A percentile compares a stretch with the other conserved stretches of the same genome.
Evolutionary conservation across 2,888 invertebrate species (phyloP).

Genomic region (Calameuta filiformis): DNA sequence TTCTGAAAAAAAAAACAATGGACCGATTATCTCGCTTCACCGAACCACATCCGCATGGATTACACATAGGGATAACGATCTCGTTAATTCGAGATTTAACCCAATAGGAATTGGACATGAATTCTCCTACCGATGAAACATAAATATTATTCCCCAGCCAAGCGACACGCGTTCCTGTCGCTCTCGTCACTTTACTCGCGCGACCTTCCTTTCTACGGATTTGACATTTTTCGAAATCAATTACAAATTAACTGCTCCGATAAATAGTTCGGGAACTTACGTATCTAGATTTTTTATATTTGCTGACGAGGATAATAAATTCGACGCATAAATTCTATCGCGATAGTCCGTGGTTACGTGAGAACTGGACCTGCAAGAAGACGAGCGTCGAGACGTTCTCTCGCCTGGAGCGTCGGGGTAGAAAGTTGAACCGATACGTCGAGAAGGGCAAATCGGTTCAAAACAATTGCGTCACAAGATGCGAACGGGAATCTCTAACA

Average conservation of each 20-base stretch:
- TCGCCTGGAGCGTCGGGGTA: slow-evolving; percentile 1
- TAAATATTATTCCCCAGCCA: background rate
- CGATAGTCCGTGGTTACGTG: background rate
- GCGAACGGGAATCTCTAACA: background rate
- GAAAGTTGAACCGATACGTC: background rate
- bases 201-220: background rate
- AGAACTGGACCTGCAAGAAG: background rate
- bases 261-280: background rate
- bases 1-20: background rate
- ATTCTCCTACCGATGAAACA: background rate
- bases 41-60: slow-evolving; percentile 2
- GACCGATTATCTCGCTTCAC: background rate
- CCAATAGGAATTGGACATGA: background rate
- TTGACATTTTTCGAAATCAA: background rate
- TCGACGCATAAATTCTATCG: too few species aligned
- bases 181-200: background rate
- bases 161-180: background rate
- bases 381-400: background rate
- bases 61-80: background rate
- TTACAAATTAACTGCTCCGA: background rate
- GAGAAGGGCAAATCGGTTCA: background rate
- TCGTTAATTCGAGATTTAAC: background rate
- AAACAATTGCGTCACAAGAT: background rate
- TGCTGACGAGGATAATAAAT: background rate
- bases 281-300: background rate